Evolutionary conservation across 2,797 vertebrate genomes (phyloP).

Genomic region (Hemitrygon akajei): DNA sequence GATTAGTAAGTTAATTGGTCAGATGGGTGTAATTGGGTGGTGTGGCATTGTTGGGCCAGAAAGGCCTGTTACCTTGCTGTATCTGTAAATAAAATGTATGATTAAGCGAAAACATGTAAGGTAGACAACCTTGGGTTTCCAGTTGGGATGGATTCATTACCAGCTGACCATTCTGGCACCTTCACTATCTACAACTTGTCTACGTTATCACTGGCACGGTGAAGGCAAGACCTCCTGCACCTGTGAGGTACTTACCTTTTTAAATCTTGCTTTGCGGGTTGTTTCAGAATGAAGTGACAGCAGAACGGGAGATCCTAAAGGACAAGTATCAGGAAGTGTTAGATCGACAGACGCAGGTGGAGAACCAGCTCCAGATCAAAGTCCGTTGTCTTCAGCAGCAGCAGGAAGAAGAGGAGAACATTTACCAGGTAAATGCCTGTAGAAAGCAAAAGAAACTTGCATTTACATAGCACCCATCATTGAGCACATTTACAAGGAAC

Average conservation of each 20-base stretch:
- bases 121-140: not conserved
- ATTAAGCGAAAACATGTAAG: not conserved
- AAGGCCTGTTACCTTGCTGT: too few relatives aligned
- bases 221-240: not conserved
- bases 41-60: too few relatives aligned
- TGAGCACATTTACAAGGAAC: too few relatives aligned
- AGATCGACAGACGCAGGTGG: constrained; percentile 67
- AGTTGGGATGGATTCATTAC: not conserved
- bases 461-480: not conserved
- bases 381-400: constrained; percentile 64
- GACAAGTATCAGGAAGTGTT: constrained; percentile 65
- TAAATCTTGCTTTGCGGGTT: not conserved
- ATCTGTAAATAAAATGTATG: too few relatives aligned
- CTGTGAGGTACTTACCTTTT: not conserved
- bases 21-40: too few relatives aligned
- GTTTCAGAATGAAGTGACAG: constrained; percentile 64
- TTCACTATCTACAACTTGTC: not conserved
- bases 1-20: too few relatives aligned
- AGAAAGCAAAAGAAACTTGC: not conserved
- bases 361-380: constrained; percentile 66
- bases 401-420: constrained; percentile 65
- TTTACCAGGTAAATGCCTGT: constrained; percentile 56
- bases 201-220: not conserved
- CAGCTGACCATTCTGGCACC: not conserved
- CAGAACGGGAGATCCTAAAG: constrained; percentile 59